Evolutionary conservation across 2,797 vertebrate genomes (phyloP).

Genomic region (Sandelia bainsii): DNA sequence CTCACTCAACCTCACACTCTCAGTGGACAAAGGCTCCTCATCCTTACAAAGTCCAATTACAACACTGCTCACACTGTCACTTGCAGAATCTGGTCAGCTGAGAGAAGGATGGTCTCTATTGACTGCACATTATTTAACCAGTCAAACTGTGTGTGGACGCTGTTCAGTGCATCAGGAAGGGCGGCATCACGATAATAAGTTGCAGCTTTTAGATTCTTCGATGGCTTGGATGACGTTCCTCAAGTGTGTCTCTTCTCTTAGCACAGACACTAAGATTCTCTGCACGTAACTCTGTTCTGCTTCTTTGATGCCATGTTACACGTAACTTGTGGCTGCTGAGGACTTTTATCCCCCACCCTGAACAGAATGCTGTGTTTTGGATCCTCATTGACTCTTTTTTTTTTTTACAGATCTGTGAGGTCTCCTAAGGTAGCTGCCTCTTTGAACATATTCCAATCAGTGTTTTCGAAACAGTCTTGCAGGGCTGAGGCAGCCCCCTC

Average conservation of each 20-base stretch:
- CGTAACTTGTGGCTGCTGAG: not conserved
- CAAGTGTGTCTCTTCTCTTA: not conserved
- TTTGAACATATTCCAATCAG: not conserved
- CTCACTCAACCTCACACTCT: too few species aligned
- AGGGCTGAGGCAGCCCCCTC: not conserved
- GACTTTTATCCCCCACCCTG: not conserved
- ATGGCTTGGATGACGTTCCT: not conserved
- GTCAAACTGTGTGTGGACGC: not conserved
- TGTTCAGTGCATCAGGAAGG: conserved; percentile 3
- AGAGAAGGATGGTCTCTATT: not conserved
- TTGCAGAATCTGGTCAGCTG: not conserved
- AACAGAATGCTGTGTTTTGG: not conserved
- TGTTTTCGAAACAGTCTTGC: not conserved
- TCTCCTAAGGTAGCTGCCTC: not conserved
- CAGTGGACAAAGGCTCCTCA: too few species aligned
- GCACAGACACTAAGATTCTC: not conserved
- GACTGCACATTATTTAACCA: not conserved
- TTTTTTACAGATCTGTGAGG: too few species aligned
- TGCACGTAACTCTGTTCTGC: not conserved
- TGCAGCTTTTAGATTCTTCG: not conserved
- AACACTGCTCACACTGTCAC: not conserved
- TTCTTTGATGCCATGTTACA: not conserved
- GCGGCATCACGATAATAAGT: not conserved
- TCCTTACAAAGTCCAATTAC: too few species aligned
- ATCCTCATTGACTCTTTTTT: not conserved